Conservation (phyloP, 2,113 vertebrate species). For the Columba janthina region DNA sequence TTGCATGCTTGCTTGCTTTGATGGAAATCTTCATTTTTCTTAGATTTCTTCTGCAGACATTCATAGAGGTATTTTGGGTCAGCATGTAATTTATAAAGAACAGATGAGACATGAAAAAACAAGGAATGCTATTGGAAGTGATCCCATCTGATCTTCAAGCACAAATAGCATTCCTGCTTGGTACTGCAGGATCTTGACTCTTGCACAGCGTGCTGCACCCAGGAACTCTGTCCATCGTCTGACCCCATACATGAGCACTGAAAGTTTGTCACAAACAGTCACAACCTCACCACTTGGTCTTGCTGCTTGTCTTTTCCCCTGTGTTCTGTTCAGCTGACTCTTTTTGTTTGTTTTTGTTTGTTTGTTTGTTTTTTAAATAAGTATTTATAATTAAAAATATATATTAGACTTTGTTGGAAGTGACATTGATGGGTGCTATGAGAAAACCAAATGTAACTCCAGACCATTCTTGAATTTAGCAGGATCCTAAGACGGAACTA, state of each 20-base stretch:
- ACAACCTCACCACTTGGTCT: neutral
- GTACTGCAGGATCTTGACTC: neutral
- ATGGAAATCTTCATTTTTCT: neutral
- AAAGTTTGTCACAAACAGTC: neutral
- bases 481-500: neutral
- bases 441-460: neutral
- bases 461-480: neutral
- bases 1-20: neutral
- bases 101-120: neutral
- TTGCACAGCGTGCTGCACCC: neutral
- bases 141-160: accelerated
- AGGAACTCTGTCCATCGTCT: neutral
- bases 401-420: neutral
- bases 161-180: neutral
- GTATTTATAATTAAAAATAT: neutral
- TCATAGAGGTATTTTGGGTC: neutral
- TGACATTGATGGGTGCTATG: neutral
- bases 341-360: neutral
- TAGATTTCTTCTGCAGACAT: neutral
- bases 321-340: neutral
- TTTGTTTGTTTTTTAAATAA: neutral
- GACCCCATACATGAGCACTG: accelerated
- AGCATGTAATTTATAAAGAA: neutral
- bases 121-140: neutral
- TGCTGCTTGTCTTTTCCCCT: accelerated